These are phyloP conservation scores for Nephrotoma guestfalica DNA, from an alignment of 2,888 invertebrate species.

Conservation along the genomic window DNA sequence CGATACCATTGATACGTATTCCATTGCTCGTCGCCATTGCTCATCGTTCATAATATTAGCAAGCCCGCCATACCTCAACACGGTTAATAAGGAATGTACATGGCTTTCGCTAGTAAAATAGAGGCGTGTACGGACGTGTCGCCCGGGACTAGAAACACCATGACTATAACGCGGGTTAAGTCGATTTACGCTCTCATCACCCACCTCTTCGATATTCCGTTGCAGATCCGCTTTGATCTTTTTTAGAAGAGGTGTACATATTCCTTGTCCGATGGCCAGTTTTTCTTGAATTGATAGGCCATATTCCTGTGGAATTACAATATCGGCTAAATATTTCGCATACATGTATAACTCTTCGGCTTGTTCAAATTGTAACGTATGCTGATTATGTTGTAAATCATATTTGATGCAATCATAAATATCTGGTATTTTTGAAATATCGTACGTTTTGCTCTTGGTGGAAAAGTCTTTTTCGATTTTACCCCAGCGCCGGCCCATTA, in stretches of 20 bases:
- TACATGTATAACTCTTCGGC: slow-evolving; percentile 89
- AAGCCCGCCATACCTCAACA: slow-evolving; percentile 83
- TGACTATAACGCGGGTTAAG: slow-evolving; percentile 95
- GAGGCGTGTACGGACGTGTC: slow-evolving; percentile 94
- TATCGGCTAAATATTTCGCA: slow-evolving; percentile 94
- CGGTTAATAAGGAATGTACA: slow-evolving; percentile 93
- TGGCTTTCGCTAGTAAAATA: slow-evolving; percentile 99
- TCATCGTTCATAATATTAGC: slow-evolving; percentile 80
- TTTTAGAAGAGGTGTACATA: slow-evolving; percentile 89
- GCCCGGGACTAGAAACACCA: slow-evolving; percentile 93
- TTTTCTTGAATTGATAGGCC: slow-evolving; percentile 93
- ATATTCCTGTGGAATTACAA: slow-evolving; percentile 99
- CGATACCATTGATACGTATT: slow-evolving; percentile 93
- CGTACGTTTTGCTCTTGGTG: slow-evolving; percentile 81
- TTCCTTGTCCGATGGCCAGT: slow-evolving; percentile 89
- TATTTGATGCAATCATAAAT: slow-evolving; percentile 99
- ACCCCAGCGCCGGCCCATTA: slow-evolving; percentile 94
- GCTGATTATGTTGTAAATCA: slow-evolving; percentile 95
- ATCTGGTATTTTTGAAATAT: slow-evolving; percentile 98
- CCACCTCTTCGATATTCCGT: slow-evolving; percentile 80
- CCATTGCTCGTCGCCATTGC: slow-evolving; percentile 98
- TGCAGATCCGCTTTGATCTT: slow-evolving; percentile 92
- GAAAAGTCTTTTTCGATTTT: slow-evolving; percentile 98
- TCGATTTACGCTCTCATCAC: slow-evolving; percentile 90
- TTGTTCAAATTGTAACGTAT: slow-evolving; percentile 81